Percentiles rank a stretch among this genome's conserved stretches.
phyloP scores from a whole-genome alignment of 2,797 vertebrate genomes.

The Sebastes melanostomus region DNA sequence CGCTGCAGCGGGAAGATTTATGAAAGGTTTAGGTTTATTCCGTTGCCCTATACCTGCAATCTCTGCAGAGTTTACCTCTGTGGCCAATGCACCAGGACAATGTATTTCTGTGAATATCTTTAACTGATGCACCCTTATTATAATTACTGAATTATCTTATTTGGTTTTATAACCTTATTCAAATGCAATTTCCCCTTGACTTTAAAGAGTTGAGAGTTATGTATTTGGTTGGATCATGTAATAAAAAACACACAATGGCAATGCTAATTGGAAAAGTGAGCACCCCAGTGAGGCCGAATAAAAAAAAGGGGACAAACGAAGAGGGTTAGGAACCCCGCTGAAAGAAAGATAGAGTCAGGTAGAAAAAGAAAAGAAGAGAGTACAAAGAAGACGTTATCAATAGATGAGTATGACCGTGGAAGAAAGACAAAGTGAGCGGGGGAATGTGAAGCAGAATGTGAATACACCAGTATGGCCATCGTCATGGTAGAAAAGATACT shows the following conservation, averaged over 20 bases:
- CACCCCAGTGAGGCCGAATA: background rate
- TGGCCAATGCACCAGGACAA: conserved; percentile 14
- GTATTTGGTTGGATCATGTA: conserved; percentile 49
- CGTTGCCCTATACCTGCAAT: conserved; percentile 26
- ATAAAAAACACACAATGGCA: conserved; percentile 61
- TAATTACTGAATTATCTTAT: conserved; percentile 39
- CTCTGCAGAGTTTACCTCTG: conserved; percentile 23
- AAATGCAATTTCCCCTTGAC: conserved; percentile 49
- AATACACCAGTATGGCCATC: conserved; percentile 36
- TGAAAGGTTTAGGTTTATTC: conserved; percentile 36
- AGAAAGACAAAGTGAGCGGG: background rate
- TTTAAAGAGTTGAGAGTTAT: conserved; percentile 29
- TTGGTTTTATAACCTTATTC: conserved; percentile 40
- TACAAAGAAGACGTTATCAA: background rate
- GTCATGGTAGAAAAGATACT: conserved; percentile 39
- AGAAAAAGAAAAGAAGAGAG: background rate
- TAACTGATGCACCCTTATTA: conserved; percentile 14
- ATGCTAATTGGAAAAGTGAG: conserved; percentile 40
- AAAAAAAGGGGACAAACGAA: background rate
- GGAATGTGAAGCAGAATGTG: background rate
- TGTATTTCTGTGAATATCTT: conserved; percentile 21
- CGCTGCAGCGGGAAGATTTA: conserved; percentile 31
- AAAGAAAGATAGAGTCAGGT: background rate
- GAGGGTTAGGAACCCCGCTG: background rate
- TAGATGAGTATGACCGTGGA: background rate